Conservation (phyloP, 2,888 invertebrate genomes). For the Microchrysa polita region DNA sequence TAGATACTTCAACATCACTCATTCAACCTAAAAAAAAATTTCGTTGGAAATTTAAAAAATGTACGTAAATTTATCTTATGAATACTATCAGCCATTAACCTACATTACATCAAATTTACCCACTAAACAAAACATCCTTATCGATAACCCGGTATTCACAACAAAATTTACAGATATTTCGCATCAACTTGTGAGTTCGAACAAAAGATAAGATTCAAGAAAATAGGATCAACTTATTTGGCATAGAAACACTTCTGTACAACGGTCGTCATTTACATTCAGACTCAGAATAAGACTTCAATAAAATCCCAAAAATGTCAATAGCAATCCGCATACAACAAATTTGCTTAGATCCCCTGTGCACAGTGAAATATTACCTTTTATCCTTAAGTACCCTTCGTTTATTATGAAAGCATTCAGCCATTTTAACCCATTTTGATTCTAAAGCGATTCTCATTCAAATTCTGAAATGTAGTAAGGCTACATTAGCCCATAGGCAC, state of each 20-base stretch:
- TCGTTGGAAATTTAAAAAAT: no score
- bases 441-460: constrained; percentile 32
- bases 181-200: no score
- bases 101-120: no score
- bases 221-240: no score
- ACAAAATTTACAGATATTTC: no score
- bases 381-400: constrained; percentile 6
- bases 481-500: neutral
- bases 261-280: constrained; percentile 2
- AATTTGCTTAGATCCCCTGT: neutral
- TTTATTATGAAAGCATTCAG: constrained; percentile 15
- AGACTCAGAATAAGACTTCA: neutral
- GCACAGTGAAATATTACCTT: constrained; percentile 30
- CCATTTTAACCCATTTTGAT: constrained; percentile 2
- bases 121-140: no score
- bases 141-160: no score
- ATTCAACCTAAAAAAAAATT: no score
- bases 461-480: constrained; percentile 10
- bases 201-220: no score
- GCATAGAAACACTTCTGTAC: neutral
- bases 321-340: constrained; percentile 1
- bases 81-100: no score
- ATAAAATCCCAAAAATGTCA: constrained; percentile 34
- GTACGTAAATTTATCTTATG: no score
- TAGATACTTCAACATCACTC: no score